Conservation (phyloP, 30 jellyfish, hydroid and myxozoan species). For the Hydractinia echinata region DNA sequence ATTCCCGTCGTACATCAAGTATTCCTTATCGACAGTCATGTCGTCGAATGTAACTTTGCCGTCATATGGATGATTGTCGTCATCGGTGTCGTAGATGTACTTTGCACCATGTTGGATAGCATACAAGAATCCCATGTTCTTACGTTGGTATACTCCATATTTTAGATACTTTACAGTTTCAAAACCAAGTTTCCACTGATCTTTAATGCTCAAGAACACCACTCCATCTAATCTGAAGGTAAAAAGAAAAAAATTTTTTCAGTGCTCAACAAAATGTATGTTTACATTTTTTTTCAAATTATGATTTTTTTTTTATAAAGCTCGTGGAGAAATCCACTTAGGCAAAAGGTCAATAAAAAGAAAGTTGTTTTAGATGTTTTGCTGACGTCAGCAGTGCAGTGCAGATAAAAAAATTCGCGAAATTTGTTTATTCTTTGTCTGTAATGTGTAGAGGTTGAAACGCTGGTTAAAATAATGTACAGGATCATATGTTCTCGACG, state of each 20-base stretch:
- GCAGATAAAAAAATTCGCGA: too few species aligned
- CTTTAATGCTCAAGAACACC: constrained; percentile 61
- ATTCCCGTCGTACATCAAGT: constrained; percentile 51
- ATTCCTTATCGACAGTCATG: constrained; percentile 38
- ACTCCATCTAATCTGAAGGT: constrained; percentile 54
- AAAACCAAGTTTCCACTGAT: constrained; percentile 59
- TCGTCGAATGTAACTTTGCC: constrained; percentile 78
- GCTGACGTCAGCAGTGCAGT: too few species aligned
- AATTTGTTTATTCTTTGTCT: too few species aligned
- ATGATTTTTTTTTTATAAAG: too few species aligned
- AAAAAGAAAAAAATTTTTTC: not conserved
- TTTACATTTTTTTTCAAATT: too few species aligned
- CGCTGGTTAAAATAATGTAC: too few species aligned
- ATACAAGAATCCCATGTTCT: constrained; percentile 77
- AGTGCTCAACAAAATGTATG: too few species aligned
- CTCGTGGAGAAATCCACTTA: too few species aligned
- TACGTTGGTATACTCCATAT: constrained; percentile 58
- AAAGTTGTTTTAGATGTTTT: too few species aligned
- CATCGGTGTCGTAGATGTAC: constrained; percentile 89
- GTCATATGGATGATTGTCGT: constrained; percentile 84
- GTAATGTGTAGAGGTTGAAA: too few species aligned
- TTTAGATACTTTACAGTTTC: constrained; percentile 44
- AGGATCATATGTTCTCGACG: too few species aligned
- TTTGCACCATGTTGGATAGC: constrained; percentile 96
- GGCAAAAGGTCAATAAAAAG: too few species aligned